Evolutionary conservation across 2,113 vertebrate genomes (phyloP), one percentile per base, ranked within the genome.

Genomic region (Trematocara macrostoma): DNA sequence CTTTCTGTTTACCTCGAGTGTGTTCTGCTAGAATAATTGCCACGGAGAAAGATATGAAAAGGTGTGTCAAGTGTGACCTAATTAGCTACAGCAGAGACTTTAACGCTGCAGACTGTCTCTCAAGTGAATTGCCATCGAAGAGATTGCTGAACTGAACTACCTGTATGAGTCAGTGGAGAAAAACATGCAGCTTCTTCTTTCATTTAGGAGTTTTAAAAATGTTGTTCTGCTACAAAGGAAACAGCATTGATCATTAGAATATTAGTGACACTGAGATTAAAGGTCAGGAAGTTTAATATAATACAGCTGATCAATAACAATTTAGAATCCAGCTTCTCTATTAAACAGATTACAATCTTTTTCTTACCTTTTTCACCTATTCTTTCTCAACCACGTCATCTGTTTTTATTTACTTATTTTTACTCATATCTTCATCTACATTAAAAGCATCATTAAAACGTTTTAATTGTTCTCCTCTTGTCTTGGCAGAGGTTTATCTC

Each of bases 381-480:
- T 82, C 14, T 34, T 56, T 61, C 84, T 82, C 81, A 26, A 26
- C 15, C 71, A 52, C 34, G 11, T 88, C 69, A 87, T 91, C 79
- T n/a, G 11, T 80, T 88, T 67, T 83, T 84, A 84, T 86, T 79
- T 86, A 88, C 89, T 88, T 89, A 81, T 84, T 92, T 91, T 79
- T 71, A 52, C 85, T 87, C 81, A 14, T 84, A 59, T 83, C 80
- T 55, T 69, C 57, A 85, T 87, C 85, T 88, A 89, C 80, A 91
- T 87, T 91, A 90, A 90, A 80, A 47, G 87, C 88, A 84, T 90
- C 83, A 93, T 95, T 95, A 88, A 94, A 91, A 92, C 87, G 87
- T 92, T 85, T 88, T 69, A 90, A 79, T 85, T 18, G 57, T 88
- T 90, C 83, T 45, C 16, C 78, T 53, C 82, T 88, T 82, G 91